Conservation (phyloP, 2,113 vertebrate genomes). For the Sialia sialis region DNA sequence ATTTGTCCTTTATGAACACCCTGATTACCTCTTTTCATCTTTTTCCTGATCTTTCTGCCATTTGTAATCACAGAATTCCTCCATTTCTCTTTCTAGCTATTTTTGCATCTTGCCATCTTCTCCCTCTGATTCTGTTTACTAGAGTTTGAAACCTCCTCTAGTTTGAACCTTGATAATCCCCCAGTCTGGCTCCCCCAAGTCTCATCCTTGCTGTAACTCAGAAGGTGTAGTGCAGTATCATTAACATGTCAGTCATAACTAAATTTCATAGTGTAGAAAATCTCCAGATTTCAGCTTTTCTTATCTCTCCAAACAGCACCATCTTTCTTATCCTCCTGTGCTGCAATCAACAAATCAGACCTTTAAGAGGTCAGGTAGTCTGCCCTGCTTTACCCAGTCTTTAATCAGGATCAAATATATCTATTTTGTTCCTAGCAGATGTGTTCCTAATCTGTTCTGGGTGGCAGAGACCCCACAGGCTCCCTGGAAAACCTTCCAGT, state of each 20-base stretch:
- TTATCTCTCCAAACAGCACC: background rate
- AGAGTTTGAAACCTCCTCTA: background rate
- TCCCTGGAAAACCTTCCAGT: background rate
- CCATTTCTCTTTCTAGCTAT: background rate
- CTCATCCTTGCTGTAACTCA: background rate
- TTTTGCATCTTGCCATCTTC: background rate
- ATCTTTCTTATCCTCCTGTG: background rate
- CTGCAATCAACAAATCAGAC: background rate
- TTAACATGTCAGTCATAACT: background rate
- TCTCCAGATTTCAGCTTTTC: background rate
- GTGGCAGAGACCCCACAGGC: background rate
- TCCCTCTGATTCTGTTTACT: background rate
- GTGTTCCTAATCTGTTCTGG: background rate
- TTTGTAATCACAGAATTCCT: background rate
- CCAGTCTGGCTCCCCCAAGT: rapidly evolving
- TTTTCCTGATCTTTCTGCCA: background rate
- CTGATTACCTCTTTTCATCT: background rate
- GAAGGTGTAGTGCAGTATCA: background rate
- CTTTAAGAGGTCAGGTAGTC: background rate
- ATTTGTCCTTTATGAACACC: background rate
- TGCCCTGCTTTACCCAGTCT: background rate
- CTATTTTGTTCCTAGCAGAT: background rate
- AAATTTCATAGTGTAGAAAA: background rate
- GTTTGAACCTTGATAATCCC: background rate
- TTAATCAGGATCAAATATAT: slow-evolving; percentile 3